Evolutionary conservation across 2,113 vertebrate species (phyloP).

Genomic region (Thomomys bottae): DNA sequence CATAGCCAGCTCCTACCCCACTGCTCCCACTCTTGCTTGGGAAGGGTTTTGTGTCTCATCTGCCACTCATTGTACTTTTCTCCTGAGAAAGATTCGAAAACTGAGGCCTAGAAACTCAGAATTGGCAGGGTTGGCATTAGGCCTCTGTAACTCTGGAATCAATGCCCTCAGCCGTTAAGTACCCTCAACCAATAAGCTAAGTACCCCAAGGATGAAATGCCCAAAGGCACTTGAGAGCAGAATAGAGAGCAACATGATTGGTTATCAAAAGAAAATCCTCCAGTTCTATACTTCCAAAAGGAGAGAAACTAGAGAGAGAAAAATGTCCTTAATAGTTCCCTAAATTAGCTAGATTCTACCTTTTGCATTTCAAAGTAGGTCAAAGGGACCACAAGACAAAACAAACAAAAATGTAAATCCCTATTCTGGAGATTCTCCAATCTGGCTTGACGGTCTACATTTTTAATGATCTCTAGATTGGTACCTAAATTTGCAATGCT

Average conservation of each 20-base stretch:
- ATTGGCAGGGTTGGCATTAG: too few species aligned
- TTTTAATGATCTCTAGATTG: neutral
- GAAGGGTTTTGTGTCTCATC: neutral
- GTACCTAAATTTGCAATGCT: neutral
- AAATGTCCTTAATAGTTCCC: neutral
- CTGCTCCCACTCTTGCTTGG: neutral
- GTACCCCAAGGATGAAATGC: too few species aligned
- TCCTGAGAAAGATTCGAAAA: neutral
- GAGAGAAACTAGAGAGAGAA: neutral
- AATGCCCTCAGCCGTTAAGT: too few species aligned
- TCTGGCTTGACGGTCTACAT: neutral
- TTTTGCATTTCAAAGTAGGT: neutral
- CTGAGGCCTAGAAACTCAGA: too few species aligned
- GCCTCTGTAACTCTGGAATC: too few species aligned
- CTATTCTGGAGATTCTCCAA: neutral
- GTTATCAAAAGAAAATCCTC: neutral
- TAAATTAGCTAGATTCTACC: neutral
- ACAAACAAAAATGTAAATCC: neutral
- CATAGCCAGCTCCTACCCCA: neutral
- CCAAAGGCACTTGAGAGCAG: too few species aligned
- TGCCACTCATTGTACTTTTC: neutral
- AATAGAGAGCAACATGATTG: too few species aligned
- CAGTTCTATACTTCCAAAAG: neutral
- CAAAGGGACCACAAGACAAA: neutral
- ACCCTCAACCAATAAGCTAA: too few species aligned